Conservation (phyloP, 2,888 invertebrate genomes). For the Metallyticus violacea region DNA sequence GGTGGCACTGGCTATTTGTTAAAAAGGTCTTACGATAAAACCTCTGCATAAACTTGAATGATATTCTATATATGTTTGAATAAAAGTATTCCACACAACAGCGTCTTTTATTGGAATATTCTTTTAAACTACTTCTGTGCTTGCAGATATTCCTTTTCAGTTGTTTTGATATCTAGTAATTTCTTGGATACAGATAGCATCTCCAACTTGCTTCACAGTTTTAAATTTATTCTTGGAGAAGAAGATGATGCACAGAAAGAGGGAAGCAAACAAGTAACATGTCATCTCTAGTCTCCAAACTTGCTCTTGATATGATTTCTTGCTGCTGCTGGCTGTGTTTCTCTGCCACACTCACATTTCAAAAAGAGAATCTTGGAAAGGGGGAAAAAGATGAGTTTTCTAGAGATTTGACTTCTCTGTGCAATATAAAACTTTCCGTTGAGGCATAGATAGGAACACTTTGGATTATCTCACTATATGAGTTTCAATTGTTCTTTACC, state of each 20-base stretch:
- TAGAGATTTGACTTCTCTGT: neutral
- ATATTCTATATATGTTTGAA: too few relatives aligned
- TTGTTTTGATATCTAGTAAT: neutral
- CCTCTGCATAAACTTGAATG: too few relatives aligned
- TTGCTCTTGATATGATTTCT: conserved; percentile 6
- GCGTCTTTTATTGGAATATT: too few relatives aligned
- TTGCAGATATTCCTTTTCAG: too few relatives aligned
- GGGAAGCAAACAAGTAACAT: neutral
- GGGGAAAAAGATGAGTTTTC: neutral
- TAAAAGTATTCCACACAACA: too few relatives aligned
- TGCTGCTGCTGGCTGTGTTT: neutral
- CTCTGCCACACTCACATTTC: neutral
- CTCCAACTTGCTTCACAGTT: neutral
- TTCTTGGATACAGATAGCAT: neutral
- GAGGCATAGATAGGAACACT: neutral
- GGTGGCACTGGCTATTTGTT: too few relatives aligned
- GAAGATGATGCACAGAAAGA: neutral
- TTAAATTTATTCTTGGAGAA: neutral
- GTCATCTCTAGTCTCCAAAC: neutral
- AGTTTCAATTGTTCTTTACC: too few relatives aligned
- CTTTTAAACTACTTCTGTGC: too few relatives aligned
- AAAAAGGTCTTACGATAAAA: too few relatives aligned
- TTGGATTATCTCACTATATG: neutral
- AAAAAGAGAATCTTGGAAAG: neutral
- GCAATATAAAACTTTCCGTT: neutral